These are phyloP conservation scores for Micropoecilia bifurca DNA, from an alignment of 2,797 vertebrate species.

Conservation along the genomic window DNA sequence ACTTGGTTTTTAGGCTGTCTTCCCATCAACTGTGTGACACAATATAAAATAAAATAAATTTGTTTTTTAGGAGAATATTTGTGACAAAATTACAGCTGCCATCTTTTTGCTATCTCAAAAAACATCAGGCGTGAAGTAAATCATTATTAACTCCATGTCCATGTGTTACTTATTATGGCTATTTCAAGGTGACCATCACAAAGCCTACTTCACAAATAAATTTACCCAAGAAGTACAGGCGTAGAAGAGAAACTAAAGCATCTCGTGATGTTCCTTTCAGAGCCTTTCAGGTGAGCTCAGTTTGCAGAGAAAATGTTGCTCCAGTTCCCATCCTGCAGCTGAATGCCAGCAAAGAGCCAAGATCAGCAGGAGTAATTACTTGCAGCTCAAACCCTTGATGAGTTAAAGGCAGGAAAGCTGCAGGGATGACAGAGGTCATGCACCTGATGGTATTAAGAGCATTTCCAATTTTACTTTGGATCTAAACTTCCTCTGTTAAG, in stretches of 20 bases:
- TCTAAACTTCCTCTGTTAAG: constrained; percentile 38
- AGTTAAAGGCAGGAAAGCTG: constrained; percentile 56
- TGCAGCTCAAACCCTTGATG: constrained; percentile 41
- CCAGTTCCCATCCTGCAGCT: constrained; percentile 5
- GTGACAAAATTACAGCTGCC: constrained; percentile 5
- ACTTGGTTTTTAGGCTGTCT: neutral
- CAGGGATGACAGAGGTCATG: constrained; percentile 42
- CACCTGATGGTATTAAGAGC: constrained; percentile 54
- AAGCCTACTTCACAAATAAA: neutral
- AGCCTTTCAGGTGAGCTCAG: constrained; percentile 22
- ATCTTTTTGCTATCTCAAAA: neutral
- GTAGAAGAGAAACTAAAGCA: constrained; percentile 5
- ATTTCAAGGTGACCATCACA: neutral
- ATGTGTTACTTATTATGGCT: neutral
- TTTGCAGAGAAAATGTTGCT: constrained; percentile 28
- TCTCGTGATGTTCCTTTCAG: constrained; percentile 17
- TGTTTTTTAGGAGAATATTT: constrained; percentile 17
- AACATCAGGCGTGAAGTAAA: neutral
- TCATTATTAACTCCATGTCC: neutral
- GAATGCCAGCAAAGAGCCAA: constrained; percentile 1
- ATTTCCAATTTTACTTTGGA: constrained; percentile 67
- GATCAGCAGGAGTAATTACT: constrained; percentile 48
- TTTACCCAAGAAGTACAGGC: neutral
- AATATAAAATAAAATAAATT: constrained; percentile 1
- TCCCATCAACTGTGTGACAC: neutral